Evolutionary conservation across 2,113 vertebrate species (phyloP).

Genomic region (Centrocercus urophasianus): DNA sequence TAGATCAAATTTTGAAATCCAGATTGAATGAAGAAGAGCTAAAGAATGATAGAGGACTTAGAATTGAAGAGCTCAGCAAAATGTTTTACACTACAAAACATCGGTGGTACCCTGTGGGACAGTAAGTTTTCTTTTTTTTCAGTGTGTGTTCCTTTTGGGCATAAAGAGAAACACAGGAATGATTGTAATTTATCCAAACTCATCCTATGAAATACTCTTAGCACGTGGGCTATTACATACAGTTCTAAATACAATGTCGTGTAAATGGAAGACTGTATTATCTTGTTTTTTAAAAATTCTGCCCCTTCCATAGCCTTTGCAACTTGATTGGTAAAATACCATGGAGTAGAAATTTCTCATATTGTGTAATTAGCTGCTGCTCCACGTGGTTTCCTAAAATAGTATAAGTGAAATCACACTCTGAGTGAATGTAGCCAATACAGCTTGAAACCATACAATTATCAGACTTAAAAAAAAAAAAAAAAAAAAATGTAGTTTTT

Average conservation of each 20-base stretch:
- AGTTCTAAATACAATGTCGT: neutral
- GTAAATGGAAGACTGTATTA: neutral
- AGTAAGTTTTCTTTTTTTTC: slow-evolving; percentile 82
- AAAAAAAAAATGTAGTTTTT: neutral
- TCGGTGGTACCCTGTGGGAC: slow-evolving; percentile 92
- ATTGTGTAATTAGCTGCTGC: neutral
- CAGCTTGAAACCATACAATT: neutral
- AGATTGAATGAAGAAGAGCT: slow-evolving; percentile 80
- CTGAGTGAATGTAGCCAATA: neutral
- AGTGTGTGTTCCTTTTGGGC: neutral
- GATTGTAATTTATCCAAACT: neutral
- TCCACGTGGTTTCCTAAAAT: neutral
- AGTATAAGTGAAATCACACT: neutral
- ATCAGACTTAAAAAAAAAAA: neutral
- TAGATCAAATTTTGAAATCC: slow-evolving; percentile 90
- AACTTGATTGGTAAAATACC: neutral
- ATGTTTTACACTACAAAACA: slow-evolving; percentile 98
- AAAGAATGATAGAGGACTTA: slow-evolving; percentile 73
- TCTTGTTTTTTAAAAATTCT: neutral
- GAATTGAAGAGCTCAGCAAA: slow-evolving; percentile 92
- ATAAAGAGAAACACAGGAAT: neutral
- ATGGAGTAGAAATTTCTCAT: neutral
- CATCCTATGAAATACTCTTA: neutral
- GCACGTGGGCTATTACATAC: neutral
- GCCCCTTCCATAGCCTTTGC: neutral